Evolutionary conservation across 2,888 invertebrate species (phyloP), one percentile per base, ranked within the genome.

Genomic region (Cerastoderma edule): DNA sequence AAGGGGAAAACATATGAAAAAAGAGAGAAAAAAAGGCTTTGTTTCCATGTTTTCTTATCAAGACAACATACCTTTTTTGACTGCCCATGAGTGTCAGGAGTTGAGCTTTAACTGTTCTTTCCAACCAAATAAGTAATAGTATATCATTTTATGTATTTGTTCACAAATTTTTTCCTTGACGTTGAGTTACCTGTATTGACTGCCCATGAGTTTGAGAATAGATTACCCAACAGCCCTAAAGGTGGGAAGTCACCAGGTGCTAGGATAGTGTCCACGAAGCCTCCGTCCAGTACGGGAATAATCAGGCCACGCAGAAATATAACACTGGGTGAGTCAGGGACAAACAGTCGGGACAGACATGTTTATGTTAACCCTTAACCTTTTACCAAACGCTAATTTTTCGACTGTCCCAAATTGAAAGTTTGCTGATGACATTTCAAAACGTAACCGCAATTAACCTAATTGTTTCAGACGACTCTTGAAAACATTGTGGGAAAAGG

Each of bases 231-330:
- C 75, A 84, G 78, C 65, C 86, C 85, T n/a, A 72, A 77, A 70
- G 87, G 86, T 24, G 86, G 87, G 19, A 87, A 86, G 75, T 84
- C 88, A 22, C 78, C 87, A 2, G 91, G 90, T 5, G 88, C 90
- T 13, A 78, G 78, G 30, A 83, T 90, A 10, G 84, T 91, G 19
- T 89, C 91, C 46, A 88, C 84, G 44, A 87, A 85, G 71, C 91
- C 92, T 24, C 91, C 91, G 0, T 85, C 86, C 22, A 86, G 83
- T 19, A 88, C 89, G 22, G 92, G 91, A 27, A 89, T 91, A 77
- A 91, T 92, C 35, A 66, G 92, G 71, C 91, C 92, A 32, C 77
- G 90, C 28, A 88, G 76, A 68, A 88, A 67, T 64, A 78, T 82
- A 19, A 82, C 77, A 53, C 30, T 81, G 39, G 82, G 82, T 82